Evolutionary conservation across 1,140 invertebrate genomes (phyloP), one percentile per base, ranked within the genome.

Genomic region (Anoplophora glabripennis): DNA sequence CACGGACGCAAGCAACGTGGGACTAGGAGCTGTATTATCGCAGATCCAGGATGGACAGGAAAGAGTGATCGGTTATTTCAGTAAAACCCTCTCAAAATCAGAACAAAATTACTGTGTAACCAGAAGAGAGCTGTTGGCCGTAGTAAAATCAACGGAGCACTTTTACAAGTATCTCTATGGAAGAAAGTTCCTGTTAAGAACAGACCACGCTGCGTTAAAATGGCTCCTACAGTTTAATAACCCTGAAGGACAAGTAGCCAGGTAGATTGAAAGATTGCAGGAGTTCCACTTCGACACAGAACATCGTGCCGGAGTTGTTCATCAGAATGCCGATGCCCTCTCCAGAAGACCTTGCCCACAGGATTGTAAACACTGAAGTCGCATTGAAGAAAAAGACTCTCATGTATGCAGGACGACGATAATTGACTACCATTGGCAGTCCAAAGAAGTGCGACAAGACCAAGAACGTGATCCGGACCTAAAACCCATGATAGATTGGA

Each of bases 201-300:
- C 65, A 0, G 65, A 65, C 33, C 69, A 74, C 59, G 67, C 69
- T 0, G 56, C 68, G 0, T 48, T 75, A 3, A 59, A 60, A 57
- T 74, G 68, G 69, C 62, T 75, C 0, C 42, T 72, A 3, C 48
- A 67, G 18, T 73, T 75, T 35, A 68, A 64, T 18, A 64, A 65
- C 48, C 52, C 61, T 17, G 65, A 66, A 33, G 65, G 65, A 37
- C 61, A 72, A 45, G 48, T 67, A 1, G 64, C 61, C 8, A 63
- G 65, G 15, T 68, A 64, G 65, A 42, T 72, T n/a, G 61, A 63
- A 44, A 53, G 47, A 7, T 44, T 61, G 17, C 56, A 70, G 34
- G 37, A 62, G 14, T 72, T 58, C 44, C 53, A 72, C 53, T 69
- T 62, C 52, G 45, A 53, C 11, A 67, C 67, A 4, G 54, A 59